Base-by-base conservation (phyloP, 2,797 vertebrate species). In the Poeciliopsis paucimaculata region DNA sequence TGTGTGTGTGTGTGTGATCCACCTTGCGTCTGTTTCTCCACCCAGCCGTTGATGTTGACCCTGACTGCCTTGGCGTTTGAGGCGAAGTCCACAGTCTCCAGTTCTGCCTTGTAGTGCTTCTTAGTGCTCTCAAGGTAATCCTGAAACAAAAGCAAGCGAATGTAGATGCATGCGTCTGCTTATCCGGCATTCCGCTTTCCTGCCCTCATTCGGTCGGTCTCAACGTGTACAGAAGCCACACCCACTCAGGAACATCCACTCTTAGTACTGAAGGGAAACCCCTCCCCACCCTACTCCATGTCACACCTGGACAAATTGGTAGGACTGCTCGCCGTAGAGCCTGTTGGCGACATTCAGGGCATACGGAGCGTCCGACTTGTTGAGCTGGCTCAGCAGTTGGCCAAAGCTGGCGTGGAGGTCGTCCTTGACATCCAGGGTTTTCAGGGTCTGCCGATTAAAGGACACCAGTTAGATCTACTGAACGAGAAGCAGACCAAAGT, bases 21-120 rank as follows among this genome's bases (percentile, higher is more conserved):
- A 98, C 97, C 96, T 85, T 97, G 92, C 2, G 97, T 98, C 80
- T 96, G 81, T 3, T 83, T 92, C 94, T 96, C 95, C 84, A 98
- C 96, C 97, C 97, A 98, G 49, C 49, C 89, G 91, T 98, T 98
- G 90, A 98, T 97, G 78, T 96, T 95, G 75, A 94, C 75, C 76
- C 96, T 95, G 60, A 93, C 92, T 7, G 83, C 89, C 62, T 96
- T 96, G 55, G 90, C 68, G 55, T 79, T 89, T 23, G 7, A 64
- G 1, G 26, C 28, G 80, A 98, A 98, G 89, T 97, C 94, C 80
- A 97, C 95, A 75, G 94, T 15, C 91, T 96, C 94, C 85, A 97
- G 93, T 71, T 96, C 94, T 78, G 96, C 94, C 0, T 77, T 80
- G 86, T 97, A 98, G 80, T 95, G 90, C 80, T 92, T 95, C 89